A percentile compares a stretch with the other conserved stretches of the same genome.
Evolutionary conservation across 2,797 vertebrate genomes (phyloP).

Genomic region (Loris lydekkerianus): DNA sequence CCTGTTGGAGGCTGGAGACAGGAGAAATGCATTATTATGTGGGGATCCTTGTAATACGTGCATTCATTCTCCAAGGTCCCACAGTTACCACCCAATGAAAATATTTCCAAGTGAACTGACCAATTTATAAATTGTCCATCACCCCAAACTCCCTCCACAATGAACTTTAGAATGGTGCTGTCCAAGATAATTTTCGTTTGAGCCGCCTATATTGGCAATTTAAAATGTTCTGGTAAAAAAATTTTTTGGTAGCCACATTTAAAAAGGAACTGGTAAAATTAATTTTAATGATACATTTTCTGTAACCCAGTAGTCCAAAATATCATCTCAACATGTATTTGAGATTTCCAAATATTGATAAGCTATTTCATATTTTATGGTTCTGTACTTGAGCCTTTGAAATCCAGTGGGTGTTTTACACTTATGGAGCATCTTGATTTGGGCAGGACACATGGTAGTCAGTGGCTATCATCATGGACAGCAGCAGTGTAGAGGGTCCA

Average conservation of each 20-base stretch:
- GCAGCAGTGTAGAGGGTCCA: rapidly evolving
- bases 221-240: background rate
- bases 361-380: background rate
- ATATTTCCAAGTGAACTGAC: background rate
- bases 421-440: too few relatives aligned
- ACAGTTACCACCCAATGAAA: too few relatives aligned
- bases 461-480: too few relatives aligned
- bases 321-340: background rate
- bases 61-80: background rate
- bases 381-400: background rate
- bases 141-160: background rate
- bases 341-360: background rate
- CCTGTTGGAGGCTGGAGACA: background rate
- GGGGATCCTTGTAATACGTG: rapidly evolving
- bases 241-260: background rate
- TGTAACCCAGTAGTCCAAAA: background rate
- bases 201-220: background rate
- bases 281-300: background rate
- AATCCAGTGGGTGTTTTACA: background rate
- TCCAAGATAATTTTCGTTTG: background rate
- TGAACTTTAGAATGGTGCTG: background rate
- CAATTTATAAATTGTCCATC: background rate
- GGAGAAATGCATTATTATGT: background rate
- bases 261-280: background rate
- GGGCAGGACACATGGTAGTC: rapidly evolving